phyloP scores from a whole-genome alignment of 2,888 invertebrate species.

The Drosophila testacea region DNA sequence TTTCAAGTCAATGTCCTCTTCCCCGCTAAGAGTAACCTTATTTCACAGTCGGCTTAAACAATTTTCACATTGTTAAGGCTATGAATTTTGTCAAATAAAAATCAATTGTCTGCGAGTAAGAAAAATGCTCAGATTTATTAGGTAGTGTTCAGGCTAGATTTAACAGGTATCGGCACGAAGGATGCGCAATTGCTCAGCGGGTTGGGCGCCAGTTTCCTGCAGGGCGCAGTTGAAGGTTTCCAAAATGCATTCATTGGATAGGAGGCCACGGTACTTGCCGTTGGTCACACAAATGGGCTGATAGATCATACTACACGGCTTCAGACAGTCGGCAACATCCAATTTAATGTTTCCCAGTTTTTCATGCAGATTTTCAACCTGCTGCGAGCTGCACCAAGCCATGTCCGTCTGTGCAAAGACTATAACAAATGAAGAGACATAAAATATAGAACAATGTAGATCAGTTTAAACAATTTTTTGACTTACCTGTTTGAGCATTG shows the following conservation, averaged over 20 bases:
- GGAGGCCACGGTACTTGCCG: conserved; percentile 75
- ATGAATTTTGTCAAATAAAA: conserved; percentile 24
- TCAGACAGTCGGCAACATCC: conserved; percentile 62
- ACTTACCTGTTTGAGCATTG: conserved; percentile 60
- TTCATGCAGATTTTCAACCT: conserved; percentile 60
- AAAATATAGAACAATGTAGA: not conserved
- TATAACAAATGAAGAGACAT: conserved; percentile 22
- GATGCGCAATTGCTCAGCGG: conserved; percentile 54
- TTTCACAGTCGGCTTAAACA: not conserved
- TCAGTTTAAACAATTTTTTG: not conserved
- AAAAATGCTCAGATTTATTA: not conserved
- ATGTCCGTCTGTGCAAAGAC: conserved; percentile 67
- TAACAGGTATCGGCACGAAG: conserved; percentile 59
- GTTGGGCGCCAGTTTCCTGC: conserved; percentile 32
- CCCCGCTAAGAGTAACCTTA: not conserved
- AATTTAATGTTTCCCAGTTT: conserved; percentile 60
- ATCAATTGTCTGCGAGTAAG: conserved; percentile 6
- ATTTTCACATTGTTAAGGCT: conserved; percentile 8
- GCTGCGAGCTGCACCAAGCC: conserved; percentile 80
- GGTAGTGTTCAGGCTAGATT: not conserved
- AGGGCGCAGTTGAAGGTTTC: conserved; percentile 76
- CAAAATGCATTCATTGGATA: conserved; percentile 75
- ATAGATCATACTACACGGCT: conserved; percentile 79
- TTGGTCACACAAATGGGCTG: conserved; percentile 81
- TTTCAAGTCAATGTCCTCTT: conserved; percentile 4